Evolutionary conservation across 2,888 invertebrate genomes (phyloP).

Genomic region (Cactoblastis cactorum): DNA sequence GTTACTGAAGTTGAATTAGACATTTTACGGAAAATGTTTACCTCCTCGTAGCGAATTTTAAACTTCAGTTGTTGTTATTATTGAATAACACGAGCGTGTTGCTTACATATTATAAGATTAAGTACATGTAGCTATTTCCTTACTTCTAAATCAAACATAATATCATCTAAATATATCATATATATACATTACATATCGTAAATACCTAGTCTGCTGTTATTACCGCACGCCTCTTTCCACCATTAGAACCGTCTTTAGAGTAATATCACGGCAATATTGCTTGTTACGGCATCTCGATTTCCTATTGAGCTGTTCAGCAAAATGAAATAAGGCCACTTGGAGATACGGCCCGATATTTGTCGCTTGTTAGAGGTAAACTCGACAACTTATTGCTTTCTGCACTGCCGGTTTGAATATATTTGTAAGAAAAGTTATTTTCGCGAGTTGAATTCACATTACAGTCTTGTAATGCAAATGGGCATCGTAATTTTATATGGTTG

Average conservation of each 20-base stretch:
- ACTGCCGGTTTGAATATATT: constrained; percentile 12
- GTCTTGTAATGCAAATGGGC: background rate
- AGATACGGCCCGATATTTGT: constrained; percentile 16
- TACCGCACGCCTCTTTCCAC: constrained; percentile 1
- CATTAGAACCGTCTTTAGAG: constrained; percentile 4
- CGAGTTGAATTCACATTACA: background rate
- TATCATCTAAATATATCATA: background rate
- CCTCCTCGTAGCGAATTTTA: too few species aligned
- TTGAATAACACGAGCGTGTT: too few species aligned
- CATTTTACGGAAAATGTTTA: too few species aligned
- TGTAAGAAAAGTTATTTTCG: background rate
- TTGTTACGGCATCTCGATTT: constrained; percentile 18
- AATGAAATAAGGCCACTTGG: constrained; percentile 25
- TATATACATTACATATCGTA: background rate
- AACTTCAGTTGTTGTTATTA: too few species aligned
- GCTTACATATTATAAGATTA: too few species aligned
- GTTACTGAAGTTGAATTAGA: too few species aligned
- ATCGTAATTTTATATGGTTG: background rate
- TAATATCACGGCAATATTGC: constrained; percentile 13
- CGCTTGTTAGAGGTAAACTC: constrained; percentile 18
- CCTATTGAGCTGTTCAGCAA: constrained; percentile 23
- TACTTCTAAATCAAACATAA: too few species aligned
- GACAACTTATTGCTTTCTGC: constrained; percentile 15
- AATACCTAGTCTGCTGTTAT: background rate
- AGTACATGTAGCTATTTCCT: too few species aligned